These are phyloP conservation scores for Rousettus leschenaultii DNA, from an alignment of 2,113 vertebrate genomes.

Conservation along the genomic window DNA sequence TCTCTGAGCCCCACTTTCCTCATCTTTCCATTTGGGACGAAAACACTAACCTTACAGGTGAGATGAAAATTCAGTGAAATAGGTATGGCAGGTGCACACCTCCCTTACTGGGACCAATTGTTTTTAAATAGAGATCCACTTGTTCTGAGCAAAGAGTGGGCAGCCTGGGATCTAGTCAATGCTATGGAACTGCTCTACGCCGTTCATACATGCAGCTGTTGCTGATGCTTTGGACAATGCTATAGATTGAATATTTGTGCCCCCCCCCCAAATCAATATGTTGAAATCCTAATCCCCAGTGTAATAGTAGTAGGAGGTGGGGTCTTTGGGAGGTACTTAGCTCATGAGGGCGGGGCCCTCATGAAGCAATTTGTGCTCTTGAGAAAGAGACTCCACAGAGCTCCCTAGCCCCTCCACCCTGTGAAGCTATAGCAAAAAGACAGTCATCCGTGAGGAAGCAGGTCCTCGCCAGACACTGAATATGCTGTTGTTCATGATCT, in stretches of 20 bases:
- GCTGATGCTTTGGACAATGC: not conserved
- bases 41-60: not conserved
- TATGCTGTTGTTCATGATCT: not conserved
- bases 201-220: no score
- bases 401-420: not conserved
- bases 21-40: not conserved
- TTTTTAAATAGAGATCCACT: not conserved
- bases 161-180: not conserved
- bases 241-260: not conserved
- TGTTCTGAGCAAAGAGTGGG: not conserved
- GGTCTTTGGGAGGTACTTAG: not conserved
- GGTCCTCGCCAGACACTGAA: not conserved
- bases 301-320: not conserved
- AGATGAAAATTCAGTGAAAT: not conserved
- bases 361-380: not conserved
- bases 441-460: not conserved
- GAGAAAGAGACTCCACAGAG: not conserved
- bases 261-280: not conserved
- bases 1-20: not conserved
- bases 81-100: rapidly evolving
- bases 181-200: no score
- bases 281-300: not conserved
- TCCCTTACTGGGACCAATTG: not conserved
- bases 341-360: not conserved
- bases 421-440: not conserved